Conservation (phyloP, 2,797 vertebrate species). For the Sebastes nivosus region DNA sequence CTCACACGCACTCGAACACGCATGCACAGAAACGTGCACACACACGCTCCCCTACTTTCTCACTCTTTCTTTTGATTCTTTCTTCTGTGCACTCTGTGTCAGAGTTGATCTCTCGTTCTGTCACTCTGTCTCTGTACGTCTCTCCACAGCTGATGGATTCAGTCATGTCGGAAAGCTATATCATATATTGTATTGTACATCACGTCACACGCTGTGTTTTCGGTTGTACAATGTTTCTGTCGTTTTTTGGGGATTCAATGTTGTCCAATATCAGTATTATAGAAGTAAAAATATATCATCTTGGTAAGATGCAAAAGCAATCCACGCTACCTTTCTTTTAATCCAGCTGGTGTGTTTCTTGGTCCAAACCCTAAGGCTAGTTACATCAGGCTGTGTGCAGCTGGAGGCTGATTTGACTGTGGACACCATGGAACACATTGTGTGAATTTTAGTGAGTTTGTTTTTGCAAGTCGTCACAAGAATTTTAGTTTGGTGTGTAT, state of each 20-base stretch:
- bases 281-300: neutral
- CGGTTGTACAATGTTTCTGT: neutral
- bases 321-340: neutral
- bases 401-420: constrained; percentile 1
- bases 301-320: neutral
- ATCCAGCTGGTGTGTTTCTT: neutral
- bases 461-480: neutral
- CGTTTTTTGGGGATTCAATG: neutral
- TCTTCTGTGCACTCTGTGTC: constrained; percentile 77
- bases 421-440: neutral
- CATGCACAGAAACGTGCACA: constrained; percentile 19
- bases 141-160: constrained; percentile 65
- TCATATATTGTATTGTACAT: constrained; percentile 59
- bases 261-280: neutral
- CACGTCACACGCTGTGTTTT: constrained; percentile 19
- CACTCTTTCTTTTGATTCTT: constrained; percentile 73
- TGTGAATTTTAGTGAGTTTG: neutral
- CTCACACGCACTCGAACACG: constrained; percentile 25
- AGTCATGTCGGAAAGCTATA: constrained; percentile 68
- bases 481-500: constrained; percentile 1
- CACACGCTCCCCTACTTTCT: constrained; percentile 42
- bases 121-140: constrained; percentile 57
- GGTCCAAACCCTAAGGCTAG: neutral
- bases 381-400: constrained; percentile 6
- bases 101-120: constrained; percentile 70